Base-by-base conservation (phyloP, 2,888 invertebrate species). In the Boloria euphrosyne region DNA sequence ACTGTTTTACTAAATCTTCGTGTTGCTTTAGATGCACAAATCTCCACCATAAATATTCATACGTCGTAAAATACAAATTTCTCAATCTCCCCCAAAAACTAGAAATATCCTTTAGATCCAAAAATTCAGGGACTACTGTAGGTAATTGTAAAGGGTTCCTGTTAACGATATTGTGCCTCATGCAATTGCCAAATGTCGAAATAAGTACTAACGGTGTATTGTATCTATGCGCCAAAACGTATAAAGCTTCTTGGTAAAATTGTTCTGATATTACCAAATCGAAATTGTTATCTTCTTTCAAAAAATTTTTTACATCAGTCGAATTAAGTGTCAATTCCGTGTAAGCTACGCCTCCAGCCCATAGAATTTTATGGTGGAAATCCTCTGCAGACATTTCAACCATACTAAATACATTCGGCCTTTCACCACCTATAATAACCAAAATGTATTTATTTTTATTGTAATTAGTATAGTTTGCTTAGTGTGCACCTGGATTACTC, bases 241-340 rank as follows among this genome's bases (percentile, higher is more conserved):
- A 82, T 1, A 86, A 73, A 3, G 93, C 88, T 76, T 93, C 93
- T 78, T 86, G 87, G 66, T 85, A 90, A 72, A 93, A 93, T 54
- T 90, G 86, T 73, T 93, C 93, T n/a, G 82, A 76, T 3, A 93
- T 84, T 2, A 93, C 85, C 13, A 93, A 74, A 71, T 93, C 93
- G 52, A 88, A 93, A 54, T 78, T 79, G 17, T 83, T 81, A 38
- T 90, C 84, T 69, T 82, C 75, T 0, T 74, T 74, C 0, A 92
- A 71, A 55, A 92, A 84, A 0, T 78, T 68, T 72, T 79, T 76
- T 0, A 91, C 81, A 69, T 80, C 75, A 3, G 76, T 79, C 0
- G 90, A 89, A 65, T 87, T 86, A 2, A 92, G 68, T 0, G 81
- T 75, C 0, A 85, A 69, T 74, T 92, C 87, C 6, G 90, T 88